phyloP scores from a whole-genome alignment of 2,113 vertebrate genomes.

The Callipepla squamata region DNA sequence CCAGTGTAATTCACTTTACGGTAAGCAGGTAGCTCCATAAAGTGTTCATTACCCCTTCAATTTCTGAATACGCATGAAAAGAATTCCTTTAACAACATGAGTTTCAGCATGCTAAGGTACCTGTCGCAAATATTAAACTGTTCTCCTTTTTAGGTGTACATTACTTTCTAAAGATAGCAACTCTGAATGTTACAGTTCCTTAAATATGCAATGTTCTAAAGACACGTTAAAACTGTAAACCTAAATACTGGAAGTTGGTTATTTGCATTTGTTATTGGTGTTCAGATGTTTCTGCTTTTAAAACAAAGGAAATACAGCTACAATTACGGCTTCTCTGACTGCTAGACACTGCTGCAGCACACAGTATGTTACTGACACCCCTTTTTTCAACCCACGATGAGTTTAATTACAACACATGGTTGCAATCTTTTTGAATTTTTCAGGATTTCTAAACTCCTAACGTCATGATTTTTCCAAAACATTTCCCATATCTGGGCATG shows the following conservation, averaged over 20 bases:
- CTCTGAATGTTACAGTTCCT: not conserved
- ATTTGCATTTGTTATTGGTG: not conserved
- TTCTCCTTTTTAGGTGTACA: not conserved
- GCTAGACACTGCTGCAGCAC: not conserved
- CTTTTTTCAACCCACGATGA: not conserved
- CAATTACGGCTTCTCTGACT: not conserved
- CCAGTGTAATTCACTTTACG: not conserved
- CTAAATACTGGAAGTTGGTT: not conserved
- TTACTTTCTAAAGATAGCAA: not conserved
- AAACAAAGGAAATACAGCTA: not conserved
- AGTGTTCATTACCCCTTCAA: not conserved
- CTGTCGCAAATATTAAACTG: not conserved
- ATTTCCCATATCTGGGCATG: not conserved
- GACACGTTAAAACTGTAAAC: not conserved
- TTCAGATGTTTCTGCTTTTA: not conserved
- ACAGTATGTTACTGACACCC: not conserved
- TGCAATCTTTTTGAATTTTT: not conserved
- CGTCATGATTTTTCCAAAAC: not conserved
- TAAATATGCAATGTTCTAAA: not conserved
- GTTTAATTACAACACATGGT: not conserved
- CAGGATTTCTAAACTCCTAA: not conserved
- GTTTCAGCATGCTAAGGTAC: not conserved
- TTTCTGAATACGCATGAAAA: not conserved
- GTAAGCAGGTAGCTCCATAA: not conserved
- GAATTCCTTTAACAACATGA: fast-evolving